Percentiles rank a stretch among this genome's conserved stretches.
Evolutionary conservation across 2,888 invertebrate species (phyloP).

Genomic region (Phyllotreta cruciferae): DNA sequence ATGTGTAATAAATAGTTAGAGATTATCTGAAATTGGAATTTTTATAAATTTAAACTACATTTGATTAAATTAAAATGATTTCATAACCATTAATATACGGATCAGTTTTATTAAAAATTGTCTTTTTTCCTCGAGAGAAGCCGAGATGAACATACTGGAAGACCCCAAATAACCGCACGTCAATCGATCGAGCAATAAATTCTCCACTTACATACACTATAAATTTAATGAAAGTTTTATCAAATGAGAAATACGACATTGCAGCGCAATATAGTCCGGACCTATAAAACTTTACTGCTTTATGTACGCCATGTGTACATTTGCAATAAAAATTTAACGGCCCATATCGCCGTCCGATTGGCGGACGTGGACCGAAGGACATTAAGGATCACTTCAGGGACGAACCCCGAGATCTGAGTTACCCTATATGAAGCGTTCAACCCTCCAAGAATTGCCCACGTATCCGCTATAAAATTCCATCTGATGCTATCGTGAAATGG

Average conservation of each 20-base stretch:
- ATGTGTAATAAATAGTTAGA: too few species aligned
- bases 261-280: conserved; percentile 43
- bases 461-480: conserved; percentile 40
- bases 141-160: too few species aligned
- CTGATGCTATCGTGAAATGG: conserved; percentile 40
- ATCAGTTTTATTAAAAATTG: too few species aligned
- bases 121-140: too few species aligned
- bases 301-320: conserved; percentile 42
- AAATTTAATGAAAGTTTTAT: conserved; percentile 50
- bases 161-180: background rate
- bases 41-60: too few species aligned
- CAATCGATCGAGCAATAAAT: conserved; percentile 21
- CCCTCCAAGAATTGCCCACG: conserved; percentile 36
- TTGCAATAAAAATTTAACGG: conserved; percentile 43
- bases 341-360: conserved; percentile 37
- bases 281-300: conserved; percentile 43
- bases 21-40: too few species aligned
- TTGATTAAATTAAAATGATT: too few species aligned
- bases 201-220: conserved; percentile 32
- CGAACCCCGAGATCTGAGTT: conserved; percentile 41
- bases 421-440: conserved; percentile 37
- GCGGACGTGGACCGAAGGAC: conserved; percentile 34
- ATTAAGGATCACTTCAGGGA: conserved; percentile 46
- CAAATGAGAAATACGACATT: conserved; percentile 45
- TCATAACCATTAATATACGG: too few species aligned